Base-by-base conservation (phyloP, 2,888 invertebrate genomes). In the Amblyteles armatorius region DNA sequence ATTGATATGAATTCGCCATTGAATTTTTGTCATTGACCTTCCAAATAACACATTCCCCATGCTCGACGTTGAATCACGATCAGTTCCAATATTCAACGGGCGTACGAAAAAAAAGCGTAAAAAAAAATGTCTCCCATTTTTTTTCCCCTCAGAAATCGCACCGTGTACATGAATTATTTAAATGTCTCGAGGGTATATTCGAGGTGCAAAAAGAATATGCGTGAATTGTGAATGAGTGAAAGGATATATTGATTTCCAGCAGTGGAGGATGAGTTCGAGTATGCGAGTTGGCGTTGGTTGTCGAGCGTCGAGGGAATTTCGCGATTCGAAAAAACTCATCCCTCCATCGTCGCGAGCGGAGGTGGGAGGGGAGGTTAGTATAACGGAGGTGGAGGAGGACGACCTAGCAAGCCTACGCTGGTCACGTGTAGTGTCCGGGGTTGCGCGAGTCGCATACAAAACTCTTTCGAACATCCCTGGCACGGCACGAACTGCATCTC, bases 351-450 rank as follows among this genome's bases (percentile, higher is more conserved):
- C 22, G 79, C 19, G 57, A 57, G 36, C 13, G 65, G 11, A 48
- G 22, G 69, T 11, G 44, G 52, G 71, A 57, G 67, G 33, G 50
- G 29, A n/a, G 36, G 68, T 22, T 36, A 52, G 77, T 16, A 40
- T 48, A 50, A 68, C 60, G 73, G 68, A 74, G 68, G 9, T n/a
- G 50, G 73, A 73, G 71, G 60, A 52, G 79, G 55, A 69, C 48
- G 76, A 74, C 82, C 52, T 65, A 48, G 65, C 33, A 50, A 86
- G 88, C 87, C 90, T 91, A 92, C 90, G 91, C 92, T 88, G 91
- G 93, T 93, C 93, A 93, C 93, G 93, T 93, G 92, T 93, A 90
- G 89, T 92, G 93, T 92, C 91, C 92, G 89, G 88, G 87, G 90
- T 89, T 89, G 92, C 92, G 92, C 90, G 92, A 89, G 88, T 88